Conservation (phyloP, 2,113 vertebrate genomes). For the Delphinapterus leucas region DNA sequence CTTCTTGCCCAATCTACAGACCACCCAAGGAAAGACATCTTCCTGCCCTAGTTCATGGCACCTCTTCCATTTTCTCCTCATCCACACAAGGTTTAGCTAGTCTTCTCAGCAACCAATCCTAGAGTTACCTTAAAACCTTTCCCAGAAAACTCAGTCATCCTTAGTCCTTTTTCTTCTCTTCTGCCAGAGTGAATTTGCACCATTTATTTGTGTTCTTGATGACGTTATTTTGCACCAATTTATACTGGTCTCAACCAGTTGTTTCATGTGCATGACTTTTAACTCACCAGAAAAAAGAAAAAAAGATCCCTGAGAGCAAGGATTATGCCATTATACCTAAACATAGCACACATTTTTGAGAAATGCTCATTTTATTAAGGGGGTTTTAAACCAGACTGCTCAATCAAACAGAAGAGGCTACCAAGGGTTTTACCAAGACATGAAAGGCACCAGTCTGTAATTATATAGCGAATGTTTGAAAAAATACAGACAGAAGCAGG, state of each 20-base stretch:
- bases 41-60: background rate
- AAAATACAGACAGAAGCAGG: background rate
- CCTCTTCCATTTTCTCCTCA: background rate
- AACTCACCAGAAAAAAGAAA: background rate
- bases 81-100: background rate
- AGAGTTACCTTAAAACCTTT: background rate
- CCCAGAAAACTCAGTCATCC: background rate
- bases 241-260: background rate
- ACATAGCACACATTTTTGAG: background rate
- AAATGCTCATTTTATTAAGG: background rate
- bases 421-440: background rate
- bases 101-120: background rate
- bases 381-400: background rate
- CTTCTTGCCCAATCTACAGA: background rate
- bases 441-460: background rate
- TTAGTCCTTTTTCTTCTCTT: background rate
- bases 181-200: background rate
- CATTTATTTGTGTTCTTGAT: constrained; percentile 1
- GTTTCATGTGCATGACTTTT: background rate
- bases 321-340: background rate
- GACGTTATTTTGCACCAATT: background rate
- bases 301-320: background rate
- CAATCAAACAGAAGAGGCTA: background rate
- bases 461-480: background rate
- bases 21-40: background rate